Percentiles rank a stretch among this genome's conserved stretches.
These are phyloP conservation scores for Lampris megalopsis DNA, from an alignment of 2,113 vertebrate genomes.

Conservation along the genomic window DNA sequence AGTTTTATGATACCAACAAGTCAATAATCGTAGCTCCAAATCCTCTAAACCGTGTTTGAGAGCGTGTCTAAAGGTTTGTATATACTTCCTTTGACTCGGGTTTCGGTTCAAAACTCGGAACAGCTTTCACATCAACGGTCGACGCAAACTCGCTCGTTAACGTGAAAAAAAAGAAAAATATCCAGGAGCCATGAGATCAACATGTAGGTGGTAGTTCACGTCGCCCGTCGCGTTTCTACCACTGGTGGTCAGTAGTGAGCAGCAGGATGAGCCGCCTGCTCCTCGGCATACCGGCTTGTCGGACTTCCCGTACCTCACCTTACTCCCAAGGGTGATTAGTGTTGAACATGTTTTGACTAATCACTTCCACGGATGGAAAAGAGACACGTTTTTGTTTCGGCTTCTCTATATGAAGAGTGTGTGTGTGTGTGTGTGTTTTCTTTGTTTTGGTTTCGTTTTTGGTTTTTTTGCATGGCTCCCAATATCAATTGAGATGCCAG, in stretches of 20 bases:
- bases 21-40: no score
- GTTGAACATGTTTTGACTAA: slow-evolving; percentile 63
- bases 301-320: slow-evolving; percentile 28
- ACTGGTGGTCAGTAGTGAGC: slow-evolving; percentile 76
- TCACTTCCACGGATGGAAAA: slow-evolving; percentile 40
- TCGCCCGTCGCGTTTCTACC: slow-evolving; percentile 49
- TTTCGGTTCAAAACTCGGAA: no score
- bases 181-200: slow-evolving; percentile 75
- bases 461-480: no score
- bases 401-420: slow-evolving; percentile 18
- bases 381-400: slow-evolving; percentile 41
- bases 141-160: neutral
- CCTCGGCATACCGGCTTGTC: slow-evolving; percentile 30
- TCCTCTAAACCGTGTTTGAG: no score
- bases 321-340: slow-evolving; percentile 50
- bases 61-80: no score
- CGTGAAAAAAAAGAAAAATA: neutral
- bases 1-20: no score
- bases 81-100: no score
- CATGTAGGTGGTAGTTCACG: neutral
- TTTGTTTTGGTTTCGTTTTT: neutral
- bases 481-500: slow-evolving; percentile 3
- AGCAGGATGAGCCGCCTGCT: neutral
- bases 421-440: neutral
- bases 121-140: no score